Conservation (phyloP, 2,797 vertebrate genomes). For the Vultur gryphus region DNA sequence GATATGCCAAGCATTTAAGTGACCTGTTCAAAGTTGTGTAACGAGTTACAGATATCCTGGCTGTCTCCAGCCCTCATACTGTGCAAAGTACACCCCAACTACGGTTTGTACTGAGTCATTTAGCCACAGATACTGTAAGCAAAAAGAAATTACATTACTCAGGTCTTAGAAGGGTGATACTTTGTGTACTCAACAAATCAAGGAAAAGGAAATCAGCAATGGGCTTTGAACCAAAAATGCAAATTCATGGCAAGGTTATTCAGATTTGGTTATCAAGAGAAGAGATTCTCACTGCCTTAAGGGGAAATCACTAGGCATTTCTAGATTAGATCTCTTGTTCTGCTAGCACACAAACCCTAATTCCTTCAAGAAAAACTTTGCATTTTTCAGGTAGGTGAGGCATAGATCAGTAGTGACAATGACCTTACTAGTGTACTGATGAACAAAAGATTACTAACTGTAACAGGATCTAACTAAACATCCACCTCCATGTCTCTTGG, state of each 20-base stretch:
- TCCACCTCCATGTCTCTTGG: not conserved
- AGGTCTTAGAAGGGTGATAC: not conserved
- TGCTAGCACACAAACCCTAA: not conserved
- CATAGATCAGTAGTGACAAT: not conserved
- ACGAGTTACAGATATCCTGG: not conserved
- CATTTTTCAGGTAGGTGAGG: not conserved
- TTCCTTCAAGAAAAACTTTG: not conserved
- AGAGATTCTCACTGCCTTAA: not conserved
- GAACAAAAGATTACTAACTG: not conserved
- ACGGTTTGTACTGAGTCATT: not conserved
- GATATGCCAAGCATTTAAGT: not conserved
- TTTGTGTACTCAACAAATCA: constrained; percentile 6
- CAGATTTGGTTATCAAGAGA: not conserved
- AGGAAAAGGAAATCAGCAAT: constrained; percentile 12
- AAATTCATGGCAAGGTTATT: not conserved
- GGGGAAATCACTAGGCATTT: not conserved
- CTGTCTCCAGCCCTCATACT: not conserved
- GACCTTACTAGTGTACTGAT: not conserved
- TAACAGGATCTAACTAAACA: not conserved
- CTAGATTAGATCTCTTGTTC: not conserved
- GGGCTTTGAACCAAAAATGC: constrained; percentile 31
- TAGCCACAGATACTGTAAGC: not conserved
- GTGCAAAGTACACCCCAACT: not conserved
- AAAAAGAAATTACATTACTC: constrained; percentile 19
- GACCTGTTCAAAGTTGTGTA: not conserved